A percentile compares a stretch with the other conserved stretches of the same genome.
phyloP scores from a whole-genome alignment of 1,140 invertebrate genomes.

The Acromyrmex heyeri region DNA sequence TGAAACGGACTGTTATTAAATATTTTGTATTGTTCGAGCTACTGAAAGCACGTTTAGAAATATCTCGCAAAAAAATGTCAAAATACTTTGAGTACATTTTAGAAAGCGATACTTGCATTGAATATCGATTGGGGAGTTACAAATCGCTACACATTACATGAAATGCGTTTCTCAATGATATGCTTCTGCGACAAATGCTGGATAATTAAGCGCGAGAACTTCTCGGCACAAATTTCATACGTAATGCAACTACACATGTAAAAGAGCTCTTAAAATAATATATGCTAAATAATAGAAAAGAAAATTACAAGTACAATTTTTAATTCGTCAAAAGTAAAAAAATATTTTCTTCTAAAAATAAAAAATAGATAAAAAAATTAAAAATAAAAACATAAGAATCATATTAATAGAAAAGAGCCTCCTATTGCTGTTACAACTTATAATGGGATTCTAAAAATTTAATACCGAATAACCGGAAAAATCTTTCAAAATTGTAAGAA shows the following conservation, averaged over 20 bases:
- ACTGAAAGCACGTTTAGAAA: background rate
- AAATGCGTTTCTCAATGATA: constrained; percentile 3
- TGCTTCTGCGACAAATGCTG: background rate
- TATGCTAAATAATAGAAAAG: background rate
- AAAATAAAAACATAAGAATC: background rate
- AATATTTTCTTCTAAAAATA: background rate
- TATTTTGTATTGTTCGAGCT: constrained; percentile 18
- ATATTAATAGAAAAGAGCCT: background rate
- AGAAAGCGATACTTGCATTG: background rate
- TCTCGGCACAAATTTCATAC: background rate
- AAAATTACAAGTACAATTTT: background rate
- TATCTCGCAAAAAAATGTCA: background rate
- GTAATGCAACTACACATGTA: background rate
- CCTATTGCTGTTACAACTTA: background rate
- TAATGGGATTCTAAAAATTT: background rate
- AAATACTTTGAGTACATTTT: background rate
- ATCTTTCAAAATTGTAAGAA: background rate
- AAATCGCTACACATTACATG: background rate
- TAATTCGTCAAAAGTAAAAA: background rate
- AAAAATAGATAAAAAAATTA: background rate
- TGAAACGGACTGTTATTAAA: background rate
- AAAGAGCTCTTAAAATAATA: constrained; percentile 6
- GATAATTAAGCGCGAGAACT: constrained; percentile 12
- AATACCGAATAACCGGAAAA: background rate
- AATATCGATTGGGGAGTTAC: background rate